Evolutionary conservation across 2,797 vertebrate genomes (phyloP), one percentile per base, ranked within the genome.

Genomic region (Craterocephalus amniculus): DNA sequence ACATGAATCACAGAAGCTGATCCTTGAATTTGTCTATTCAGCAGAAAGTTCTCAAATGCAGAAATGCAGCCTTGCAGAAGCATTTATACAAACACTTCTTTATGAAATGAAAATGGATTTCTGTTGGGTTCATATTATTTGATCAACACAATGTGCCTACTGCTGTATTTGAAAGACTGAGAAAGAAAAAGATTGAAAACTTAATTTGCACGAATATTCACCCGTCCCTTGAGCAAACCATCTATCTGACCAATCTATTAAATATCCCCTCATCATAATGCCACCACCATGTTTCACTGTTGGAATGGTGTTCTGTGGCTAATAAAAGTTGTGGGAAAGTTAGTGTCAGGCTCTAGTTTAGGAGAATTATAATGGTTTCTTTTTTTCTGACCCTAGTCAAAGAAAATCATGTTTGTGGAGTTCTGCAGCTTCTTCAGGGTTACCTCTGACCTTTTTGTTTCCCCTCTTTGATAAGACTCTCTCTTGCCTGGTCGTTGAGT

Each of bases 1-100:
- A 69, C 22, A 34, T 58, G 55, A 78, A 68, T 35, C 45, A 34
- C 13, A 48, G 40, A 58, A 71, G 48, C 18, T 40, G 49, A 63
- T 62, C 29, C 31, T 56, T 64, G 31, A 63, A 56, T 69, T 61
- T 29, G 31, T 40, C 16, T 4, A 40, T 16, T 40, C 14, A 40
- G 14, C 13, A 14, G 4, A 16, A 40, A 14, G 4, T 14, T 40
- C 11, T 40, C 14, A 40, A 14, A 43, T 20, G 20, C 14, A 43
- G 20, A 34, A 43, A 18, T 20, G 14, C 40, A 43, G 16, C 40
- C 40, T 18, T 43, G 32, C 16, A 43, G 16, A 43, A 10, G 20
- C n/a, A 48, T 48, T 22, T n/a, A 22, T 10, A 11, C n/a, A n/a
- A 8, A 22, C 3, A 48, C 7, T 48, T 48, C 9, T n/a, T 14